Evolutionary conservation across 1,140 invertebrate genomes (phyloP).

Genomic region (Belonocnema kinseyi): DNA sequence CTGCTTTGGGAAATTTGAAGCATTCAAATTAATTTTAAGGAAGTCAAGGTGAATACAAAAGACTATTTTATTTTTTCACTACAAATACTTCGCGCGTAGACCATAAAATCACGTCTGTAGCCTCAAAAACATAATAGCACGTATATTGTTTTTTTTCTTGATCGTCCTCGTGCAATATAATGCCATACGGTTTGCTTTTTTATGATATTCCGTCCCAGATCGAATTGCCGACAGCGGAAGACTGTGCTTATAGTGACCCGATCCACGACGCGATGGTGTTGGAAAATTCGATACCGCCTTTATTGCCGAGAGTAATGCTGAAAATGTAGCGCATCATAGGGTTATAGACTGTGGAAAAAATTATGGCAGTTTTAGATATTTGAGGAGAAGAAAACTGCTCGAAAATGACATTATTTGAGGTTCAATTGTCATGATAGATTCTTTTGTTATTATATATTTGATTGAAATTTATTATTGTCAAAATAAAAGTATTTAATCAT

Average conservation of each 20-base stretch:
- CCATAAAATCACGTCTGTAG: not conserved
- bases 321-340: slow-evolving; percentile 2
- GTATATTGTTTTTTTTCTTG: slow-evolving; percentile 2
- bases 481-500: too few species aligned
- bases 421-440: too few species aligned
- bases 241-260: slow-evolving; percentile 22
- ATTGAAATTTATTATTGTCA: too few species aligned
- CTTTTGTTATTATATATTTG: too few species aligned
- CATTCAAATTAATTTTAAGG: too few species aligned
- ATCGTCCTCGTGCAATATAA: slow-evolving; percentile 5
- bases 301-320: slow-evolving; percentile 7
- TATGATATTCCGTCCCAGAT: slow-evolving; percentile 9
- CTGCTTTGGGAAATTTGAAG: too few species aligned
- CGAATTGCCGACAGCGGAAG: slow-evolving; percentile 18
- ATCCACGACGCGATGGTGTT: not conserved
- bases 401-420: too few species aligned
- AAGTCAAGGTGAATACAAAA: too few species aligned
- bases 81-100: not conserved
- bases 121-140: not conserved
- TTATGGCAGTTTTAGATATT: not conserved
- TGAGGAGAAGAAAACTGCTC: not conserved
- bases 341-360: slow-evolving; percentile 24
- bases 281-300: slow-evolving; percentile 17
- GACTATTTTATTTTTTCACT: too few species aligned
- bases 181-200: slow-evolving; percentile 26